Evolutionary conservation across 2,797 vertebrate genomes (phyloP).

Genomic region (Labeo calbasu): DNA sequence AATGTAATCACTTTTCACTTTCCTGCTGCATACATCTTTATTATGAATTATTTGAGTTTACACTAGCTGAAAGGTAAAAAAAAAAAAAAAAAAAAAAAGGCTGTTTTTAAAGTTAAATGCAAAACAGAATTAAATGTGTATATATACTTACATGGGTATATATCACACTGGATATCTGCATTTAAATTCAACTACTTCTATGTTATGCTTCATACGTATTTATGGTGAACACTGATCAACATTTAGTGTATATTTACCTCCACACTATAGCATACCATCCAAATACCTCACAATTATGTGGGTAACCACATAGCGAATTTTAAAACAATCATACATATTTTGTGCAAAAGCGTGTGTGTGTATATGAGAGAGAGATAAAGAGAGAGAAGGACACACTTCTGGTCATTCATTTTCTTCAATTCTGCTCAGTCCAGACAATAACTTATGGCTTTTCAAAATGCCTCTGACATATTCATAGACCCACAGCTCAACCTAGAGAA

Average conservation of each 20-base stretch:
- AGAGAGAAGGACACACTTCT: conserved; percentile 49
- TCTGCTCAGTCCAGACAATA: conserved; percentile 64
- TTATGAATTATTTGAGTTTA: neutral
- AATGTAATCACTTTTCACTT: neutral
- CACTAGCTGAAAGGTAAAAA: neutral
- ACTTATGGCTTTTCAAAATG: conserved; percentile 68
- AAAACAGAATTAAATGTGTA: neutral
- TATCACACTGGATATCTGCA: neutral
- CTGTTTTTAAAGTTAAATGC: neutral
- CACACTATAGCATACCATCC: neutral
- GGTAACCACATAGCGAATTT: neutral
- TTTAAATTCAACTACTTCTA: neutral
- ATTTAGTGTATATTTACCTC: neutral
- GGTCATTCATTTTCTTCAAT: conserved; percentile 65
- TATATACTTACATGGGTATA: neutral
- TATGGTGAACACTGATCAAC: neutral
- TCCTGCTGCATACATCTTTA: neutral
- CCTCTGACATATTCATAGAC: conserved; percentile 66
- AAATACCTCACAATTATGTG: neutral
- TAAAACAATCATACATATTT: neutral
- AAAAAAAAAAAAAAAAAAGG: conserved; percentile 8
- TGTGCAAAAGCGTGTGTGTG: neutral
- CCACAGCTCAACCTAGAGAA: conserved; percentile 53
- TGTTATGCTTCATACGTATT: neutral
- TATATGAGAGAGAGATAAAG: neutral